A percentile compares a stretch with the other conserved stretches of the same genome.
Conservation (phyloP, 1,140 invertebrate species). For the Oncopeltus fasciatus region DNA sequence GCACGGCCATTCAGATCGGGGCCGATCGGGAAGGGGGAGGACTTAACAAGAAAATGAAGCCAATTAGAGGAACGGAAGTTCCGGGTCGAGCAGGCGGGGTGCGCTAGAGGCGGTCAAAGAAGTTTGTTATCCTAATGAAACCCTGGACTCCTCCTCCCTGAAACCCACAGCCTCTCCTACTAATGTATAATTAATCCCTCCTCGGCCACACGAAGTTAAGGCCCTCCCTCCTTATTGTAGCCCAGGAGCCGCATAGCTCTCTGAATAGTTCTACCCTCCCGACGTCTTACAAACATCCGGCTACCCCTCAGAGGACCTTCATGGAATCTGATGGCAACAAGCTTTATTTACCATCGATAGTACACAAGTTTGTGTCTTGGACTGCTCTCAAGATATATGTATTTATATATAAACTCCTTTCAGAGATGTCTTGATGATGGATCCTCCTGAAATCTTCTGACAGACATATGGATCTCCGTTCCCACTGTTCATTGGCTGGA, state of each 20-base stretch:
- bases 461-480: too few species aligned
- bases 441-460: too few species aligned
- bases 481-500: too few species aligned
- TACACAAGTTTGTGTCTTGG: too few species aligned
- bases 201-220: constrained; percentile 14
- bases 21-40: background rate
- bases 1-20: background rate
- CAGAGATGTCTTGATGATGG: too few species aligned
- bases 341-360: too few species aligned
- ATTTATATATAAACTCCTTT: too few species aligned
- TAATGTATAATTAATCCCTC: constrained; percentile 18
- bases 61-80: constrained; percentile 8
- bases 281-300: background rate
- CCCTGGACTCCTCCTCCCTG: constrained; percentile 9
- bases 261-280: background rate
- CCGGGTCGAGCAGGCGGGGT: background rate
- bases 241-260: background rate
- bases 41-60: constrained; percentile 17
- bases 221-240: constrained; percentile 15
- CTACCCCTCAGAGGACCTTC: too few species aligned
- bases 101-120: constrained; percentile 18
- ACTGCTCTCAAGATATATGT: too few species aligned
- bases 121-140: constrained; percentile 20
- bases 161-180: background rate
- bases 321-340: too few species aligned